Evolutionary conservation across 2,797 vertebrate species (phyloP), one percentile per base, ranked within the genome.

Genomic region (Pitangus sulphuratus): DNA sequence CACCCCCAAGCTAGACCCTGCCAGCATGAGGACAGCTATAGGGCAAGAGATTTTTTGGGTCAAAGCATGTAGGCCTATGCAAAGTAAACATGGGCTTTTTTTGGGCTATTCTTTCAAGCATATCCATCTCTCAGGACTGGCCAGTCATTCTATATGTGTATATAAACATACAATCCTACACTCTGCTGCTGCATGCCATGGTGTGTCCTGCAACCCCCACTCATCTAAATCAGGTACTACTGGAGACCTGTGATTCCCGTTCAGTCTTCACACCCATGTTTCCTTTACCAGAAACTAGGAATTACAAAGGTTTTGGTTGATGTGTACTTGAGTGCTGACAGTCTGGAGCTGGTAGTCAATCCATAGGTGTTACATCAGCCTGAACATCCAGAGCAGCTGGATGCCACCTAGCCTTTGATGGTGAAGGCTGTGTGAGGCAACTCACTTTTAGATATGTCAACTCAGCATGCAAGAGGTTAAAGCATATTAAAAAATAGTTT

Each of bases 401-500:
- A 71, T 65, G 50, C 45, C 24, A 20, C 70, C 44, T n/a, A n/a
- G 33, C n/a, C 28, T 47, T 91, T 64, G 60, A 17, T 0, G 0
- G 8, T 4, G 50, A 83, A n/a, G 54, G 30, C 61, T 68, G 9
- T 56, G 25, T 11, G 25, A 33, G 40, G 31, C 25, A 82, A 56
- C 30, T 56, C 47, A 62, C 72, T 91, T 58, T 54, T 57, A 57
- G 44, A 26, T 42, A 24, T 31, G 61, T n/a, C 50, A 79, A 84
- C 37, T 62, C 83, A 93, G 94, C 51, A 79, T 40, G 19, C 30
- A 93, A 93, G 74, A 87, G 89, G 87, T 95, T 96, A 96, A 97
- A 95, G 54, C n/a, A 40, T 17, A 90, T 70, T 84, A 28, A 76
- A 71, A 88, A 88, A 62, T 76, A 82, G 70, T 91, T 95, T 86